These are phyloP conservation scores for Priocnemis perturbator DNA, from an alignment of 2,888 invertebrate genomes.

Conservation along the genomic window DNA sequence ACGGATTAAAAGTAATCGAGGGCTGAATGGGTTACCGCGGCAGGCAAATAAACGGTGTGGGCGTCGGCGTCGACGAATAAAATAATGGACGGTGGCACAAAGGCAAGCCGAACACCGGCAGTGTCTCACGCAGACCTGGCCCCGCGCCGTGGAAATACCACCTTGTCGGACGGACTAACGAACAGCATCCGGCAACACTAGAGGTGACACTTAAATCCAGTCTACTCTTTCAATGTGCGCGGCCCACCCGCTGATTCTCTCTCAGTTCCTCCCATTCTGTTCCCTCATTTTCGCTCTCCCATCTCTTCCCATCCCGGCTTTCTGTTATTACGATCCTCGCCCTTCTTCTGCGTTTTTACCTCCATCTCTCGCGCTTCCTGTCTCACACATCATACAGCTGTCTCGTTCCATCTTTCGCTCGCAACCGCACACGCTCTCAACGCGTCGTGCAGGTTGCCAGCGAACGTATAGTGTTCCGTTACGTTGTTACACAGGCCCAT, in stretches of 20 bases:
- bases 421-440: neutral
- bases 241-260: slow-evolving; percentile 17
- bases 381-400: neutral
- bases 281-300: slow-evolving; percentile 3
- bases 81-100: neutral
- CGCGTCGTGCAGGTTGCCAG: neutral
- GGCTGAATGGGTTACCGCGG: neutral
- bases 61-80: neutral
- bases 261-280: neutral
- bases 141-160: neutral
- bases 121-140: too few species aligned
- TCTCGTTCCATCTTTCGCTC: neutral
- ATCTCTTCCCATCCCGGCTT: neutral
- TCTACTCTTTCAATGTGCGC: slow-evolving; percentile 33
- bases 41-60: neutral
- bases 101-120: neutral
- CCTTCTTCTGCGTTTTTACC: neutral
- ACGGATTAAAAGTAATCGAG: neutral
- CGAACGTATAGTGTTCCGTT: slow-evolving; percentile 30
- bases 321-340: neutral
- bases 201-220: slow-evolving; percentile 41
- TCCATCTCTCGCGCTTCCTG: neutral
- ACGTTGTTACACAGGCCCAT: slow-evolving; percentile 43
- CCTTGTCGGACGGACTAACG: slow-evolving; percentile 5
- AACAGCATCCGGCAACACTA: slow-evolving; percentile 26